phyloP scores from a whole-genome alignment of 2,113 vertebrate genomes.

The Megaceryle maxima region DNA sequence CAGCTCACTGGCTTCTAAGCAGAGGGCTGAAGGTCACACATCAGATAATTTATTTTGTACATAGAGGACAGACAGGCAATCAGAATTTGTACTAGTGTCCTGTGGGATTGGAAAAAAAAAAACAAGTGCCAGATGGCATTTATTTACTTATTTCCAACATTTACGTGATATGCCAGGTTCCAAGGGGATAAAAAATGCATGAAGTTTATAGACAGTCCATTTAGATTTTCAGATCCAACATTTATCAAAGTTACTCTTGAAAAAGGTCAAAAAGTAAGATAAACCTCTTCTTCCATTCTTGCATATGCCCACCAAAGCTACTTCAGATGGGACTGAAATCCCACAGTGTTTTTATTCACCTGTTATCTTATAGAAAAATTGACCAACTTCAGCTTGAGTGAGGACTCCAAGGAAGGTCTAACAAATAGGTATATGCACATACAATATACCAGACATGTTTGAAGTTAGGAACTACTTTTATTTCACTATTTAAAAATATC shows the following conservation, averaged over 20 bases:
- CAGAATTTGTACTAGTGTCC: background rate
- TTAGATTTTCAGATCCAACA: background rate
- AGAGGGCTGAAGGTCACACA: background rate
- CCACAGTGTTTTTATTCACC: background rate
- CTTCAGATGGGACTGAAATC: background rate
- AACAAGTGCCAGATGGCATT: background rate
- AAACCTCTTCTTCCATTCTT: background rate
- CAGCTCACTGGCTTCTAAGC: background rate
- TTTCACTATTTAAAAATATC: background rate
- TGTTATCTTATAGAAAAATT: background rate
- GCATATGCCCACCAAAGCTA: background rate
- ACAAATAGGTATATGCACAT: background rate
- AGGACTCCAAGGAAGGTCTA: background rate
- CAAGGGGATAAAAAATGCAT: background rate
- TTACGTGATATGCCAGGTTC: background rate
- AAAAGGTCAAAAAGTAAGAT: background rate
- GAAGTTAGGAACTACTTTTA: background rate
- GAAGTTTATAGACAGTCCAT: background rate
- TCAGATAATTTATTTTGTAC: background rate
- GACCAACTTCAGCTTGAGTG: background rate
- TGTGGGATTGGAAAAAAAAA: background rate
- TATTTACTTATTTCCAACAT: background rate
- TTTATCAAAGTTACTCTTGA: background rate
- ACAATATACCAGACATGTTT: rapidly evolving
- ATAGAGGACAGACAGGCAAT: background rate